These are phyloP conservation scores for Micromussa lordhowensis DNA, from an alignment of 92 coral and sea anemone species.

Conservation along the genomic window DNA sequence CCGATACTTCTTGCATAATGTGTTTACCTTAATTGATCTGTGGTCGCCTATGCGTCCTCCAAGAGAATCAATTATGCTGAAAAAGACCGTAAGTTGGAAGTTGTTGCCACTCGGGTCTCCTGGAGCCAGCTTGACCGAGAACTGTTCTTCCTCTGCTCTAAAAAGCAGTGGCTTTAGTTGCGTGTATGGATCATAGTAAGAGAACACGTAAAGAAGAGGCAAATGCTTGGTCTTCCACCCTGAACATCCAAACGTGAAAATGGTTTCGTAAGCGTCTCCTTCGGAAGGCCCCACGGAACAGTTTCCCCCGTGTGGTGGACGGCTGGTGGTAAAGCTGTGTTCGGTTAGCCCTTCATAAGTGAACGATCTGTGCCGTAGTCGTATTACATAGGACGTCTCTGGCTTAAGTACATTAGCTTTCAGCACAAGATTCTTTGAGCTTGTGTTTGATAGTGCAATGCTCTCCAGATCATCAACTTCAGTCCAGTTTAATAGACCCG, in stretches of 20 bases:
- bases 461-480: slow-evolving; percentile 42
- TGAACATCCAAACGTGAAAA: slow-evolving; percentile 47
- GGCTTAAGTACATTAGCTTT: slow-evolving; percentile 42
- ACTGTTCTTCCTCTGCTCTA: slow-evolving; percentile 20
- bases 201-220: slow-evolving; percentile 60
- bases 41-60: slow-evolving; percentile 35
- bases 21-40: slow-evolving; percentile 25
- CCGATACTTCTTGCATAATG: no score
- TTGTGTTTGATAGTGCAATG: slow-evolving; percentile 45
- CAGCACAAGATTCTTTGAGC: slow-evolving; percentile 57
- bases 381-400: slow-evolving; percentile 51
- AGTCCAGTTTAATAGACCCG: slow-evolving; percentile 38
- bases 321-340: slow-evolving; percentile 60
- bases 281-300: slow-evolving; percentile 41
- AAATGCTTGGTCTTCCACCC: slow-evolving; percentile 57
- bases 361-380: slow-evolving; percentile 39
- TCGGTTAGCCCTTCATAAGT: slow-evolving; percentile 45
- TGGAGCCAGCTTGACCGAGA: slow-evolving; percentile 23
- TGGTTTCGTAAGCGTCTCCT: slow-evolving; percentile 58
- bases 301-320: slow-evolving; percentile 60
- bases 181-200: slow-evolving; percentile 50
- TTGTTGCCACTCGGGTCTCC: slow-evolving; percentile 18
- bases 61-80: slow-evolving; percentile 49
- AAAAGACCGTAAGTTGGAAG: slow-evolving; percentile 21
- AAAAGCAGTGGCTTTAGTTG: slow-evolving; percentile 10